Conservation (phyloP, 1,140 invertebrate species). For the Drosophila auraria region DNA sequence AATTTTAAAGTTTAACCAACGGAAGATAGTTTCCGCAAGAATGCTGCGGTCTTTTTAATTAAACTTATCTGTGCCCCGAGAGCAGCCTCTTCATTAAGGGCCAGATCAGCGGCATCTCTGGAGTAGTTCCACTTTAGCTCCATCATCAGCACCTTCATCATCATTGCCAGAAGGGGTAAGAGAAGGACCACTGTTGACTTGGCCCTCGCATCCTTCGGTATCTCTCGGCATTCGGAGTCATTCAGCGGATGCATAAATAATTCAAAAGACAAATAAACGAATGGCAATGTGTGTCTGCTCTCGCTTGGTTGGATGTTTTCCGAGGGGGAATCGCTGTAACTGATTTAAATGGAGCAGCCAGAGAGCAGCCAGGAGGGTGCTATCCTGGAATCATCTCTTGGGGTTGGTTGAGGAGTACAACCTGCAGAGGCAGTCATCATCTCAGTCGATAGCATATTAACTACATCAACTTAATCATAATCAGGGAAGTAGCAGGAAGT, state of each 20-base stretch:
- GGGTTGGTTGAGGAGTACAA: background rate
- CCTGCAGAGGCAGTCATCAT: constrained; percentile 11
- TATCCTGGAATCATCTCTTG: background rate
- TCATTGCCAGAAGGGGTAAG: background rate
- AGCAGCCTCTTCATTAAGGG: constrained; percentile 54
- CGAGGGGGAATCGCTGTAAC: constrained; percentile 49
- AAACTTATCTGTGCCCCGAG: constrained; percentile 63
- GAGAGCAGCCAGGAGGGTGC: constrained; percentile 31
- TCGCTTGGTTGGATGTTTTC: constrained; percentile 44
- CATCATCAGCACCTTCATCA: constrained; percentile 7
- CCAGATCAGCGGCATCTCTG: constrained; percentile 44
- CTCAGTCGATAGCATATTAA: constrained; percentile 70
- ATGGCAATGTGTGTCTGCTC: constrained; percentile 36
- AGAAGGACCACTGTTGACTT: constrained; percentile 11
- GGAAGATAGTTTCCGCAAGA: constrained; percentile 27
- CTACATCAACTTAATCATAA: constrained; percentile 78
- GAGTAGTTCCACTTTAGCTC: background rate
- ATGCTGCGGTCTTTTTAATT: constrained; percentile 67
- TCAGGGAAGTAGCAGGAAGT: constrained; percentile 17
- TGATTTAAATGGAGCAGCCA: constrained; percentile 74
- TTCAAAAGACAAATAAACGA: constrained; percentile 62
- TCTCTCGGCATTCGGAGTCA: constrained; percentile 21
- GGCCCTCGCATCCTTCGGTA: constrained; percentile 6
- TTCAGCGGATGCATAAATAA: constrained; percentile 55
- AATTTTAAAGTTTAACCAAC: constrained; percentile 59